Evolutionary conservation across 1,140 invertebrate species (phyloP).

Genomic region (Episyrphus balteatus): DNA sequence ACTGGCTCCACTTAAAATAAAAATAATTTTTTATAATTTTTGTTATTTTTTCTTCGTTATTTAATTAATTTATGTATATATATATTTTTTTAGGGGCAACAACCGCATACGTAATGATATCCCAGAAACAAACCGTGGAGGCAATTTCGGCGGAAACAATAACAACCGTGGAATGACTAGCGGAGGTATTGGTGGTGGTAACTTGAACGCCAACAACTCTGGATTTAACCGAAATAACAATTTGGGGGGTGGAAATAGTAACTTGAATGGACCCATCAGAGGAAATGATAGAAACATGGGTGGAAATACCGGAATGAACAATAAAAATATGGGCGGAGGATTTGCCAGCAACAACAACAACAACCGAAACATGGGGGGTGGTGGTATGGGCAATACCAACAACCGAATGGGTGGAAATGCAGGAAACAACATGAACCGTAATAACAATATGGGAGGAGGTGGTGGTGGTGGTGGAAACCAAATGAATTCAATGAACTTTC

Average conservation of each 20-base stretch:
- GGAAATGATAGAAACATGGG: neutral
- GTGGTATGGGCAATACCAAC: neutral
- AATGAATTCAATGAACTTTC: conserved; percentile 13
- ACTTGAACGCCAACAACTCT: conserved; percentile 37
- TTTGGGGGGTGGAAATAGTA: conserved; percentile 8
- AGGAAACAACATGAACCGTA: too few relatives aligned
- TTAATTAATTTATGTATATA: too few relatives aligned
- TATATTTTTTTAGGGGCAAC: neutral
- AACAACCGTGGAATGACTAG: conserved; percentile 29
- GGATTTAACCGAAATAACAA: conserved; percentile 37
- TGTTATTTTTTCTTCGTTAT: neutral
- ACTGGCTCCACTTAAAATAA: too few relatives aligned
- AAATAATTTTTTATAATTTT: neutral
- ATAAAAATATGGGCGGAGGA: conserved; percentile 17
- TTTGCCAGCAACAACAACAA: neutral
- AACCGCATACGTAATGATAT: neutral
- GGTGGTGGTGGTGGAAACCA: conserved; percentile 14
- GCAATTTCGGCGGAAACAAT: conserved; percentile 34
- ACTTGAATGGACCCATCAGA: neutral
- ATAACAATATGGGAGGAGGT: neutral
- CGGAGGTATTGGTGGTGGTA: conserved; percentile 16
- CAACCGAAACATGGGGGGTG: neutral
- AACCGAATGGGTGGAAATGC: too few relatives aligned
- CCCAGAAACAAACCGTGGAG: conserved; percentile 1
- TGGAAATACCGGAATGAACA: conserved; percentile 19